Evolutionary conservation across 2,797 vertebrate genomes (phyloP).

Genomic region (Falco concolor): DNA sequence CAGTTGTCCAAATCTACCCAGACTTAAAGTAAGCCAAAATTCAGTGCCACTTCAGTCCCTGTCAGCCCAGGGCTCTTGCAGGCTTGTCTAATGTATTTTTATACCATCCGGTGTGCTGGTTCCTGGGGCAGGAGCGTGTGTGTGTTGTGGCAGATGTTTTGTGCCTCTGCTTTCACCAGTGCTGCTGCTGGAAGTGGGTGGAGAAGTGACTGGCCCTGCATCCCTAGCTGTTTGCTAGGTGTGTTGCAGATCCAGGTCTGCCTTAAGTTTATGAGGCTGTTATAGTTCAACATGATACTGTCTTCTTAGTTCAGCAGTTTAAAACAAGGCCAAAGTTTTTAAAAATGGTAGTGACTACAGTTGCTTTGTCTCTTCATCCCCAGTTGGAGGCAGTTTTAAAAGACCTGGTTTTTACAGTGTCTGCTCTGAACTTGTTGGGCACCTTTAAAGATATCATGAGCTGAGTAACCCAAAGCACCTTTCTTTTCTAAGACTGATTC

Average conservation of each 20-base stretch:
- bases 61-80: not conserved
- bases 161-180: not conserved
- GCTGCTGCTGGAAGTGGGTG: not conserved
- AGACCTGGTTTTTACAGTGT: not conserved
- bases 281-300: not conserved
- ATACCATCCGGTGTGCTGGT: not conserved
- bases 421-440: not conserved
- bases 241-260: not conserved
- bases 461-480: not conserved
- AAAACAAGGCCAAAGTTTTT: not conserved
- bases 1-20: not conserved
- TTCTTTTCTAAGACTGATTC: not conserved
- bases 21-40: not conserved
- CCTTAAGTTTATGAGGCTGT: not conserved
- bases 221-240: not conserved
- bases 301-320: not conserved
- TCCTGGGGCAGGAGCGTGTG: fast-evolving
- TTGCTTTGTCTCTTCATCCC: not conserved
- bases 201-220: not conserved
- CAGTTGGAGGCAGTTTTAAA: not conserved
- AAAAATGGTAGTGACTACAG: not conserved
- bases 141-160: not conserved
- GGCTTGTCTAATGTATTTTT: not conserved
- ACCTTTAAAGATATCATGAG: not conserved
- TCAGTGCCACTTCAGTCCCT: not conserved